phyloP scores from a whole-genome alignment of 2,113 vertebrate genomes.

The Clarias magur region DNA sequence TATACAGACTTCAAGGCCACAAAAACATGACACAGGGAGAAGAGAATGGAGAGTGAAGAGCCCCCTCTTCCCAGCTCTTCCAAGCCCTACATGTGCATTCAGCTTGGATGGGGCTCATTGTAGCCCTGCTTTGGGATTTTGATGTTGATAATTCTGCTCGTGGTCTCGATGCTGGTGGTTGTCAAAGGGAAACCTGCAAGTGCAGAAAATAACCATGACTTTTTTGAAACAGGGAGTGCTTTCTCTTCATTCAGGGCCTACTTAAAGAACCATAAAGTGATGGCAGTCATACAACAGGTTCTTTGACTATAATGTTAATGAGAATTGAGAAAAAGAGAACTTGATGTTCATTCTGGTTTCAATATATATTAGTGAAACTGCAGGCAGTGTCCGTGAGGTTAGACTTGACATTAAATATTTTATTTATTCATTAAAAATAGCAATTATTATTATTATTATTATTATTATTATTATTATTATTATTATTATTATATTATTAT shows the following conservation, averaged over 20 bases:
- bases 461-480: no score
- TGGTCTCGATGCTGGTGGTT: slow-evolving; percentile 65
- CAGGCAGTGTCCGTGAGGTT: neutral
- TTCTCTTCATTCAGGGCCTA: slow-evolving; percentile 25
- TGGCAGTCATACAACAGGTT: slow-evolving; percentile 10
- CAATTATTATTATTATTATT: neutral
- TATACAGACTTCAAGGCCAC: slow-evolving; percentile 86
- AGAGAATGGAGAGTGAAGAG: slow-evolving; percentile 81
- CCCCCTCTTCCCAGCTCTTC: slow-evolving; percentile 58
- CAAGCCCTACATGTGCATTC: slow-evolving; percentile 67
- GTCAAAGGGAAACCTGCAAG: slow-evolving; percentile 59
- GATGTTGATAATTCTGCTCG: slow-evolving; percentile 73
- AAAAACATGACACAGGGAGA: slow-evolving; percentile 79
- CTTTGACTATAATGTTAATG: slow-evolving; percentile 20
- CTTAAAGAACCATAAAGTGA: slow-evolving; percentile 26
- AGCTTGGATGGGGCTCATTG: slow-evolving; percentile 67
- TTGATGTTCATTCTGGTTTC: neutral
- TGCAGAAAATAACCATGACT: slow-evolving; percentile 54
- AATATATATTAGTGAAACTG: neutral
- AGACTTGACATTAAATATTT: neutral
- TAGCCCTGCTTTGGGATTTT: slow-evolving; percentile 64
- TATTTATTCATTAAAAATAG: neutral
- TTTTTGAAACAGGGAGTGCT: slow-evolving; percentile 17
- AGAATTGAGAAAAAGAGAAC: neutral
- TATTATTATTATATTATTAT: no score